Base-by-base conservation (phyloP, 1,140 invertebrate genomes). In the Caenorhabditis latens region DNA sequence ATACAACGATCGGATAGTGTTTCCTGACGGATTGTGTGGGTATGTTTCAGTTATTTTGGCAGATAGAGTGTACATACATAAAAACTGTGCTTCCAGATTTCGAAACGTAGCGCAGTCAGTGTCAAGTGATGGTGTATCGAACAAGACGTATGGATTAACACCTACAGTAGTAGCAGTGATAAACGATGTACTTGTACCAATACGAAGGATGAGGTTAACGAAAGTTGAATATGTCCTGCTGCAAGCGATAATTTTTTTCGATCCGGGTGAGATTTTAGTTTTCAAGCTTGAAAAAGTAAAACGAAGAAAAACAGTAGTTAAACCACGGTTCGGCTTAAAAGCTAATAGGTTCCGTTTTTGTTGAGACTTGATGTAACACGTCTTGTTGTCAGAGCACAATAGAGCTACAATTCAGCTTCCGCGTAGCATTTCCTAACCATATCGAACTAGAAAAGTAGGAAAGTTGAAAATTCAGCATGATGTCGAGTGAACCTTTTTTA, bases 91-190 rank as follows among this genome's bases (percentile, higher is more conserved):
- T 65, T 42, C 21, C 53, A 79, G 71, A 57, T 71, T 65, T 50
- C 58, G 82, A 58, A 84, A 84, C 16, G 53, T 84, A 8, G 84
- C 46, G 0, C 50, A 85, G 19, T 48, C 63, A 40, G 48, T 65
- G 11, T 65, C 58, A 11, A 67, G 21, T 19, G 50, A 75, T 42
- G 48, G 40, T 5, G 67, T 65, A 19, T 57, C 67, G 0, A 86
- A 16, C 11, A 75, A 71, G 86, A 90, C n/a, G 84, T 89, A 40
- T 75, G 91, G 91, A 1, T 61, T 92, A 32, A 92, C 93, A 32
- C 91, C 91, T 6, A 92, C 92, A 5, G 92, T 92, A 13, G 91
- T 92, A 16, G 91, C 92, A 11, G 91, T 92, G 9, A 92, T 92
- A 19, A 92, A 92, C 79, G 88, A 92, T 71, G 92, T 92, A 71